Base-by-base conservation (phyloP, 2,113 vertebrate genomes). In the Callopanchax toddi region DNA sequence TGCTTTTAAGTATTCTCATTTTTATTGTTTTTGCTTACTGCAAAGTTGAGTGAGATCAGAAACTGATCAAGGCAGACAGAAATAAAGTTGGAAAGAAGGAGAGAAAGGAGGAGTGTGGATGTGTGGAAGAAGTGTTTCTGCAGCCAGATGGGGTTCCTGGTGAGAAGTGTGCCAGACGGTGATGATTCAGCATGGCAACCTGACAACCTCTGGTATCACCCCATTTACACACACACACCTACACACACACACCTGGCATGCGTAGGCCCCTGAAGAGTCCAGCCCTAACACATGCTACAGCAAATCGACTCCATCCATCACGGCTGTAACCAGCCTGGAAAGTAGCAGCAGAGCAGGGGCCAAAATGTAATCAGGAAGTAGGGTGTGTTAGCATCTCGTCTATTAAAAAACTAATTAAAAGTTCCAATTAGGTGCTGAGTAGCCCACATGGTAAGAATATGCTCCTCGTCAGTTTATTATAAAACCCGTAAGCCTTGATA, bases 101-200 rank as follows among this genome's bases (percentile, higher is more conserved):
- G 36, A 36, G 37, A 39, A 53, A 26, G 8, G 18, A 4, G 11
- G 15, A 6, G 37, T 18, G 59, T 29, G 23, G 34, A 67, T 13
- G 6, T 26, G 65, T 25, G 25, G 22, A 62, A 18, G 52, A 52
- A 25, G 3, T 37, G 37, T 39, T 51, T 71, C 12, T 12, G 23
- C 4, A 32, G 36, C 59, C 82, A 75, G 74, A 62, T 61, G 67
- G 76, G 54, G 40, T 23, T 71, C 18, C 45, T 67, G 42, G 52
- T 58, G 74, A 75, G 56, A 79, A 53, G 34, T 52, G 66, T 67
- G 37, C 71, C 81, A 78, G 60, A 62, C 71, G 77, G 74, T 57
- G 70, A 80, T 74, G 59, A 80, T 62, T 78, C 78, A 78, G 71
- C 71, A 68, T 18, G 65, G 69, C 66, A 74, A 32, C 69, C 56